phyloP scores from a whole-genome alignment of 2,888 invertebrate genomes.

The Caenorhabditis zanzibari region DNA sequence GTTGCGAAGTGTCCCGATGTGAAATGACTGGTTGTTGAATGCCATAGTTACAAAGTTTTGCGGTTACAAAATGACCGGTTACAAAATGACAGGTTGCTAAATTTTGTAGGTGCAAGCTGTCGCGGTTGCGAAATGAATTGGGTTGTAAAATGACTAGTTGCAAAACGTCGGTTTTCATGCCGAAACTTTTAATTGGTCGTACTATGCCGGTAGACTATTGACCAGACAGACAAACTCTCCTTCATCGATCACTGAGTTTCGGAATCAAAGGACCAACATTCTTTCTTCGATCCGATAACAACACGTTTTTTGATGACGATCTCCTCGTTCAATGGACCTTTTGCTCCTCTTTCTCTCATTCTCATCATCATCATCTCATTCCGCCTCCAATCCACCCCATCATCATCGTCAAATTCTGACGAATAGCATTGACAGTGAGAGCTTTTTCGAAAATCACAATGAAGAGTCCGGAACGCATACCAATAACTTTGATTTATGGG shows the following conservation, averaged over 20 bases:
- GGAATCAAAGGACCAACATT: constrained; percentile 17
- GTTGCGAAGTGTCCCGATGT: no score
- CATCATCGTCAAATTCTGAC: constrained; percentile 20
- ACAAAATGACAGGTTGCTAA: no score
- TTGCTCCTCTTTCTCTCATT: constrained; percentile 1
- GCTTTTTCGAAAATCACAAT: neutral
- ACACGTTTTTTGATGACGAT: constrained; percentile 14
- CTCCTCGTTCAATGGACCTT: neutral
- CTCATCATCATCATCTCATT: constrained; percentile 8
- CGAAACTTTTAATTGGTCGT: no score
- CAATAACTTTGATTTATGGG: constrained; percentile 13
- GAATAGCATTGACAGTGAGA: neutral
- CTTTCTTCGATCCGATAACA: constrained; percentile 29
- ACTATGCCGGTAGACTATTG: no score
- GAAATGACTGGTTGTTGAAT: no score
- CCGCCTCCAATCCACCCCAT: constrained; percentile 16
- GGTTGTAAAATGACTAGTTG: no score
- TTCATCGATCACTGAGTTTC: neutral
- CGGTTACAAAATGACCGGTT: no score
- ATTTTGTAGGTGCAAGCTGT: no score
- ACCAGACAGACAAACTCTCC: neutral
- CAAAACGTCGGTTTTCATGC: no score
- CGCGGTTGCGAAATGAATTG: no score
- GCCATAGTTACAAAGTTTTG: no score
- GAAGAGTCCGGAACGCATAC: neutral